phyloP scores from a whole-genome alignment of 2,888 invertebrate species.

The Andrena camellia region DNA sequence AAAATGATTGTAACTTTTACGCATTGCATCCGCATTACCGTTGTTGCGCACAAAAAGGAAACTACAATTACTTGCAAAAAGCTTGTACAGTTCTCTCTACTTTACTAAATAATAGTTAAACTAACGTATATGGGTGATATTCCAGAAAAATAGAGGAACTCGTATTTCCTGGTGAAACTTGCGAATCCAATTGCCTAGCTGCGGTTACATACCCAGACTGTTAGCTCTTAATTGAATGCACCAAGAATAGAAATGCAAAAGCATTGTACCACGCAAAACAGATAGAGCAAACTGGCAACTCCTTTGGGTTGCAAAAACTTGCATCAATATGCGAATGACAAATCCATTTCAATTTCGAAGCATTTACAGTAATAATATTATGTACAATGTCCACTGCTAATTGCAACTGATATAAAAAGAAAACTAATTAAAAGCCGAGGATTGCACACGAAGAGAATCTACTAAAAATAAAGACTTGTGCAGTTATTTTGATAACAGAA shows the following conservation, averaged over 20 bases:
- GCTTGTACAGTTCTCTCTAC: not conserved
- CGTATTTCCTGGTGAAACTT: slow-evolving; percentile 26
- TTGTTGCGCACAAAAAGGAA: too few relatives aligned
- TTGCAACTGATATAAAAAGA: not conserved
- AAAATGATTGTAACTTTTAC: not conserved
- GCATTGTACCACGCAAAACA: slow-evolving; percentile 29
- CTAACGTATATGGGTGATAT: too few relatives aligned
- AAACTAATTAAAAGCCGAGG: not conserved
- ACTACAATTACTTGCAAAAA: too few relatives aligned
- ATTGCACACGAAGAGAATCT: not conserved
- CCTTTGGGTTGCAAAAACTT: not conserved
- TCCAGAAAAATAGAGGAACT: slow-evolving; percentile 11
- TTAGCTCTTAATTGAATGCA: slow-evolving; percentile 44
- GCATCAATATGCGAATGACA: not conserved
- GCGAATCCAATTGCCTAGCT: slow-evolving; percentile 16
- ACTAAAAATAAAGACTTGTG: not conserved
- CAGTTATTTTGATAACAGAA: slow-evolving; percentile 18
- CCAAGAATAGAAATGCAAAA: slow-evolving; percentile 43
- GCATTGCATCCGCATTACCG: not conserved
- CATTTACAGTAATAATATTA: not conserved
- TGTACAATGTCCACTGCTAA: not conserved
- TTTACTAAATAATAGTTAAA: not conserved
- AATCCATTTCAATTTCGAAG: not conserved
- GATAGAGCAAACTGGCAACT: not conserved
- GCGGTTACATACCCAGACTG: slow-evolving; percentile 14